Evolutionary conservation across 2,113 vertebrate genomes (phyloP).

Genomic region (Sula dactylatra): DNA sequence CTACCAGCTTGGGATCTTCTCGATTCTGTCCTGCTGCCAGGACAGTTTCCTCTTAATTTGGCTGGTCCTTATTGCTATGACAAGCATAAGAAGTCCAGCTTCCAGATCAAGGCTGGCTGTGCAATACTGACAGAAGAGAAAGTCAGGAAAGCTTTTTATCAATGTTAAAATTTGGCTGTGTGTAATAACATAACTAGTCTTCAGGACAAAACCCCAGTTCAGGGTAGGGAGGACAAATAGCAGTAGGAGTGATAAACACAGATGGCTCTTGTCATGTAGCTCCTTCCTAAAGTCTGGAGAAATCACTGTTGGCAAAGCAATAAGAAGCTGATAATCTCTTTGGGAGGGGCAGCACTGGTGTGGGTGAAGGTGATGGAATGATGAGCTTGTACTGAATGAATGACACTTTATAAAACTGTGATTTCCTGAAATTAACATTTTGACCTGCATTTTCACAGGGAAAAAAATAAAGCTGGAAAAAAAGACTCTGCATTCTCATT

Average conservation of each 20-base stretch:
- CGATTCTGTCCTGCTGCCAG: not conserved
- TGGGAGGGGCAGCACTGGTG: not conserved
- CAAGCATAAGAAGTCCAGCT: not conserved
- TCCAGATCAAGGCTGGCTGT: not conserved
- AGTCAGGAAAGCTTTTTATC: not conserved
- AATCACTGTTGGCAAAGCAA: not conserved
- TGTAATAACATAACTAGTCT: not conserved
- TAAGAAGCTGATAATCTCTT: not conserved
- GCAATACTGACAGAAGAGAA: not conserved
- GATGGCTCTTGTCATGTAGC: not conserved
- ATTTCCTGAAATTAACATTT: not conserved
- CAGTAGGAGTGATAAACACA: not conserved
- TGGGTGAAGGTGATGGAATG: not conserved
- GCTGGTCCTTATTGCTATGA: not conserved
- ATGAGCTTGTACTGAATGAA: not conserved
- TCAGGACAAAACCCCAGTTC: not conserved
- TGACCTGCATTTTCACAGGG: constrained; percentile 35
- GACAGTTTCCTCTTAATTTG: not conserved
- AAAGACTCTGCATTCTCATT: not conserved
- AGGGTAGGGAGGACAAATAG: not conserved
- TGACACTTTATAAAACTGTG: constrained; percentile 57
- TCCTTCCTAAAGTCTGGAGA: not conserved
- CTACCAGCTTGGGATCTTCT: not conserved
- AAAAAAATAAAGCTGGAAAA: not conserved
- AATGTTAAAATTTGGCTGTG: not conserved